Conservation (phyloP, 2,888 invertebrate genomes). For the Crocallis elinguaria region DNA sequence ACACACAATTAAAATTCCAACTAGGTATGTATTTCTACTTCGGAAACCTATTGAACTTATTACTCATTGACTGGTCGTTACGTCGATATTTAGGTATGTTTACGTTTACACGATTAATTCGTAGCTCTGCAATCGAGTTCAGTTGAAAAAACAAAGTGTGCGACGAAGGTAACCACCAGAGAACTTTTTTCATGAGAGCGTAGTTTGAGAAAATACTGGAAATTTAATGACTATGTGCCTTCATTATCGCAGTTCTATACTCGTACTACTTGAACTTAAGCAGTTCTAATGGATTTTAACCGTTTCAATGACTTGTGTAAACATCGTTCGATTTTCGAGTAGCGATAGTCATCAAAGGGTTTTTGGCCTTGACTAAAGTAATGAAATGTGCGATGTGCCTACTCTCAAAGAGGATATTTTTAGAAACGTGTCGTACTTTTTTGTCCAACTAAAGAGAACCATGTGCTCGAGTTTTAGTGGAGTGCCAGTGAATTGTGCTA, state of each 20-base stretch:
- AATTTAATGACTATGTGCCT: too few relatives aligned
- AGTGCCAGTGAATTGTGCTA: conserved; percentile 51
- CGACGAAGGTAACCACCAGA: neutral
- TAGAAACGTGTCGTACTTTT: neutral
- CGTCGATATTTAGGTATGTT: conserved; percentile 25
- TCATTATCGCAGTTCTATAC: too few relatives aligned
- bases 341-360: too few relatives aligned
- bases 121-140: conserved; percentile 13
- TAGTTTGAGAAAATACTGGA: too few relatives aligned
- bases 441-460: conserved; percentile 14
- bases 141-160: conserved; percentile 21
- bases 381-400: neutral
- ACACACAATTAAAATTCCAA: conserved; percentile 5
- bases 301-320: too few relatives aligned
- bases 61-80: conserved; percentile 19
- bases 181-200: too few relatives aligned
- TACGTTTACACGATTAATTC: conserved; percentile 20
- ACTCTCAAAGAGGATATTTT: neutral
- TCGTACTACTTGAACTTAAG: too few relatives aligned
- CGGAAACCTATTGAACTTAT: conserved; percentile 10
- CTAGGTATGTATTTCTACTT: conserved; percentile 7
- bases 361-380: too few relatives aligned
- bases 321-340: too few relatives aligned
- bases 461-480: conserved; percentile 41
- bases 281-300: too few relatives aligned